Evolutionary conservation across 2,797 vertebrate genomes (phyloP), one percentile per base, ranked within the genome.

Genomic region (Alexandromys oeconomus): DNA sequence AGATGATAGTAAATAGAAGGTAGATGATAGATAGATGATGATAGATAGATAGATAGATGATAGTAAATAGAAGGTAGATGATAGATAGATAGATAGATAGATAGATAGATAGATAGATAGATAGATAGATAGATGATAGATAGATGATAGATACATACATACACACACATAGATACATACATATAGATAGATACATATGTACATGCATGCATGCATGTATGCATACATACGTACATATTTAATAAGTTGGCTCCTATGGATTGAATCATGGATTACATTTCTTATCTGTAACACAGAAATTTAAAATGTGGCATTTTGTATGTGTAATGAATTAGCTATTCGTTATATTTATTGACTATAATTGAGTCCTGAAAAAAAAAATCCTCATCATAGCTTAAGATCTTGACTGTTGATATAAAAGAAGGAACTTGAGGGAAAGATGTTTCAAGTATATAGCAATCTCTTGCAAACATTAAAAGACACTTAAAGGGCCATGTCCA

Each of bases 311-410:
- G 31, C 17, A 89, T 63, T 97, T 89, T 82, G 67, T 89, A 93
- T 76, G 37, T 34, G 1, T 81, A 73, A 87, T 90, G 15, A 91
- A 90, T 76, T 93, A 31, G 40, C 15, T 27, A 2, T 94, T 84
- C 21, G 40, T 76, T 65, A 85, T 4, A 71, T 85, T 95, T 96
- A 1, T 40, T 69, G 40, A 15, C 29, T 2, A 27, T 93, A 94
- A 91, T 90, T 94, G 59, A 93, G 29, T 89, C 12, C 29, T 59
- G 37, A 34, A 81, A 82, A 95, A 93, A 65, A 63, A 48, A 89
- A 23, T 1, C 73, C 8, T 74, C 84, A 95, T 65, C 15, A 4
- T 61, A n/a, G 27, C 27, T 81, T 67, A 80, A 37, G 37, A 82
- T 92, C 94, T 88, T 88, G 14, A 93, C 61, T 78, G 82, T 86